A percentile compares a stretch with the other conserved stretches of the same genome.
Evolutionary conservation across 2,797 vertebrate species (phyloP).

Genomic region (Numenius phaeopus): DNA sequence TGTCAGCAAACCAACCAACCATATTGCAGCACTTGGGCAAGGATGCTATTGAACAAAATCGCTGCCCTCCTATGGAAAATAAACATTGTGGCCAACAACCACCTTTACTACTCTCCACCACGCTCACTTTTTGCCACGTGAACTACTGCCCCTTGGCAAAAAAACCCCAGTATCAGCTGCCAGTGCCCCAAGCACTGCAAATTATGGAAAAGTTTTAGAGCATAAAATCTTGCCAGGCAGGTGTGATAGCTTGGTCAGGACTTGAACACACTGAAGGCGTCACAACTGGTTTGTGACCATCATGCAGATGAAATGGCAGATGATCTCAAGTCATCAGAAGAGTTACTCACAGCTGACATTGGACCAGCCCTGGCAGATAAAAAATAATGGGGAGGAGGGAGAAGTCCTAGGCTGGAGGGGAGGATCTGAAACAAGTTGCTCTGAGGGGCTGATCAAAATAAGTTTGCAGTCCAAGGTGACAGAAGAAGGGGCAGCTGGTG

Average conservation of each 20-base stretch:
- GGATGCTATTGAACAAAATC: not conserved
- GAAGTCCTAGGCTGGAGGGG: not conserved
- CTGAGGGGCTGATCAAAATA: not conserved
- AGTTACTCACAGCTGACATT: not conserved
- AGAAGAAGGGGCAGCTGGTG: not conserved
- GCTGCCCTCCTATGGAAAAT: rapidly evolving
- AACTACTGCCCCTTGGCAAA: not conserved
- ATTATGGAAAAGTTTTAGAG: not conserved
- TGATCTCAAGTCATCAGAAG: not conserved
- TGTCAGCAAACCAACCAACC: not conserved
- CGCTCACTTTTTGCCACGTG: rapidly evolving
- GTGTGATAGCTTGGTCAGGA: not conserved
- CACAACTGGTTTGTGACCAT: not conserved
- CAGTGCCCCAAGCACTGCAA: not conserved
- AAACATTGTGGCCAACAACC: not conserved
- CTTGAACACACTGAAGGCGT: not conserved
- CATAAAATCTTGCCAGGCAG: not conserved
- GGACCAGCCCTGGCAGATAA: not conserved
- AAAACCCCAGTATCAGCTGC: not conserved
- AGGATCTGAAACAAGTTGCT: not conserved
- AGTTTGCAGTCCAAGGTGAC: not conserved
- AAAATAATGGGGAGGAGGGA: not conserved
- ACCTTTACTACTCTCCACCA: not conserved
- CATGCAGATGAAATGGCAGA: not conserved
- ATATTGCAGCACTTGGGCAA: not conserved